Percentiles rank a stretch among this genome's conserved stretches.
These are phyloP conservation scores for Otis tarda DNA, from an alignment of 2,113 vertebrate genomes.

Conservation along the genomic window DNA sequence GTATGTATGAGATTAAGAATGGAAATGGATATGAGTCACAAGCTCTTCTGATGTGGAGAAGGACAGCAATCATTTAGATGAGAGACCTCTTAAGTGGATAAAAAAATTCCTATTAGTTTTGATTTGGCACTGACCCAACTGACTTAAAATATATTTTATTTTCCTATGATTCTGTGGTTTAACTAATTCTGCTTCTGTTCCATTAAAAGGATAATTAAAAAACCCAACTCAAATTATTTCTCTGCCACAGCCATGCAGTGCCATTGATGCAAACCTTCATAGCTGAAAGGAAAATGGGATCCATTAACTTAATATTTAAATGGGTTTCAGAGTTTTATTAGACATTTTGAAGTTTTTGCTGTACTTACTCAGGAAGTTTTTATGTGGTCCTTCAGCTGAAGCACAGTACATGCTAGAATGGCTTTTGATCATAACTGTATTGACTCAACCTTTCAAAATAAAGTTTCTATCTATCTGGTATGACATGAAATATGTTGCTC, in stretches of 20 bases:
- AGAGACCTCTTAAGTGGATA: not conserved
- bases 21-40: not conserved
- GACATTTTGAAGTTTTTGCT: not conserved
- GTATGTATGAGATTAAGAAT: slow-evolving; percentile 5
- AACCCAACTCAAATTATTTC: not conserved
- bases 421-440: not conserved
- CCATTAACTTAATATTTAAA: not conserved
- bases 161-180: not conserved
- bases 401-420: not conserved
- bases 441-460: not conserved
- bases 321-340: not conserved
- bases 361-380: not conserved
- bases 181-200: not conserved
- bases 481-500: not conserved
- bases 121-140: not conserved
- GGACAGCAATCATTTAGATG: not conserved
- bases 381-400: not conserved
- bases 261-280: not conserved
- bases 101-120: not conserved
- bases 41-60: not conserved
- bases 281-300: not conserved
- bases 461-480: not conserved
- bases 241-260: not conserved
- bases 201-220: not conserved
- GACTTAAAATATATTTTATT: not conserved